phyloP scores from a whole-genome alignment of 2,113 vertebrate species.

The Oryzias celebensis region DNA sequence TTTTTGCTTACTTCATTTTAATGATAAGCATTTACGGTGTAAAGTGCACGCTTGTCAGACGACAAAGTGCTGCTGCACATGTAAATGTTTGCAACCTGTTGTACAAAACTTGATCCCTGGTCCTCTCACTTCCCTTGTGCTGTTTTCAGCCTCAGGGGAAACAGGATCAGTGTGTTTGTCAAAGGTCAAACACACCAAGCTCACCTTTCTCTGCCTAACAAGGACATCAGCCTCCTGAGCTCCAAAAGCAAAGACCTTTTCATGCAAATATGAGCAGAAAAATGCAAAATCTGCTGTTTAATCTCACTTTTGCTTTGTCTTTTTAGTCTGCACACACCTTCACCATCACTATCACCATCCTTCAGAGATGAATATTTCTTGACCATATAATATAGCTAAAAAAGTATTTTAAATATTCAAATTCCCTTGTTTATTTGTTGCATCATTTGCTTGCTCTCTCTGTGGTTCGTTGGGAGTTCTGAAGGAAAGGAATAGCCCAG shows the following conservation, averaged over 20 bases:
- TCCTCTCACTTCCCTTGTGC: background rate
- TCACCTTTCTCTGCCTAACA: conserved; percentile 27
- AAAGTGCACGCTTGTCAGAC: no score
- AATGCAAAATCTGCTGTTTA: background rate
- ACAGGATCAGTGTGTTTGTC: conserved; percentile 24
- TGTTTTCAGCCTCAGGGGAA: conserved; percentile 23
- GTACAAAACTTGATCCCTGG: background rate
- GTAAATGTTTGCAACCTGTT: background rate
- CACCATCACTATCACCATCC: background rate
- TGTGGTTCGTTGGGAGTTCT: background rate
- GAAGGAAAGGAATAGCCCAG: background rate
- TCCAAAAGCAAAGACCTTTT: background rate
- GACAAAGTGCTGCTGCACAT: background rate
- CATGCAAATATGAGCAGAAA: background rate
- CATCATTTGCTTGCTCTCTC: background rate
- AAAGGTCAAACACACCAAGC: conserved; percentile 50
- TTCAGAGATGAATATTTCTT: background rate
- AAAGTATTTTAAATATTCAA: no score
- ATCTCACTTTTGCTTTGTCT: background rate
- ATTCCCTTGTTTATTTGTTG: background rate
- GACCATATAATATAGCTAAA: no score
- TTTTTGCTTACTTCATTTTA: no score
- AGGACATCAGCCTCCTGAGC: background rate
- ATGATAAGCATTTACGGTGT: no score
- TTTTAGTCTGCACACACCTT: background rate